A percentile compares a stretch with the other conserved stretches of the same genome.
Conservation (phyloP, 2,113 vertebrate genomes). For the Raja brachyura region DNA sequence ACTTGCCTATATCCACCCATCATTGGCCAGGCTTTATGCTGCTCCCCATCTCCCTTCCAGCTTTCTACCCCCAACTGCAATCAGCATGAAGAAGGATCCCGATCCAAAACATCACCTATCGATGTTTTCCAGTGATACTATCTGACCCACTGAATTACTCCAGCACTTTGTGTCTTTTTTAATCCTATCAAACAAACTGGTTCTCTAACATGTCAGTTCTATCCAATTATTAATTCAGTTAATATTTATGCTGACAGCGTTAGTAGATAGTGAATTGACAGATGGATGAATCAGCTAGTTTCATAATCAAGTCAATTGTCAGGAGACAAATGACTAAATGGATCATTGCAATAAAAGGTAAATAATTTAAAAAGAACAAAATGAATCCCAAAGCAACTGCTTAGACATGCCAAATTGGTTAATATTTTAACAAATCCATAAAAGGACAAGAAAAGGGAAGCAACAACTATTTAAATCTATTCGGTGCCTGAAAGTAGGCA, state of each 20-base stretch:
- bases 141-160: too few species aligned
- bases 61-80: too few species aligned
- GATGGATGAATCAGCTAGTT: background rate
- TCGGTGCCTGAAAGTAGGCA: background rate
- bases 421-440: background rate
- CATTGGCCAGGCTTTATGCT: too few species aligned
- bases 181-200: background rate
- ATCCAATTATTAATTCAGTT: background rate
- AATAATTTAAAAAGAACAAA: slow-evolving; percentile 24
- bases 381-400: background rate
- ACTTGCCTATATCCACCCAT: too few species aligned
- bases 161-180: too few species aligned
- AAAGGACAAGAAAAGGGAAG: background rate
- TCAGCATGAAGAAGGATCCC: too few species aligned
- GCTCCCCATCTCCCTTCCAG: too few species aligned
- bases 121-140: too few species aligned
- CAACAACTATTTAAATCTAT: background rate
- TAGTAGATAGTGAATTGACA: background rate
- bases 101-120: too few species aligned
- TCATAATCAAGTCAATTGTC: slow-evolving; percentile 5
- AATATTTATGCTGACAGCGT: background rate
- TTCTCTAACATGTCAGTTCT: background rate
- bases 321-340: background rate
- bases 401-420: background rate
- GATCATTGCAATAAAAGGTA: background rate